These are phyloP conservation scores for Cheilosia grossa DNA, from an alignment of 2,888 invertebrate species.

Conservation along the genomic window DNA sequence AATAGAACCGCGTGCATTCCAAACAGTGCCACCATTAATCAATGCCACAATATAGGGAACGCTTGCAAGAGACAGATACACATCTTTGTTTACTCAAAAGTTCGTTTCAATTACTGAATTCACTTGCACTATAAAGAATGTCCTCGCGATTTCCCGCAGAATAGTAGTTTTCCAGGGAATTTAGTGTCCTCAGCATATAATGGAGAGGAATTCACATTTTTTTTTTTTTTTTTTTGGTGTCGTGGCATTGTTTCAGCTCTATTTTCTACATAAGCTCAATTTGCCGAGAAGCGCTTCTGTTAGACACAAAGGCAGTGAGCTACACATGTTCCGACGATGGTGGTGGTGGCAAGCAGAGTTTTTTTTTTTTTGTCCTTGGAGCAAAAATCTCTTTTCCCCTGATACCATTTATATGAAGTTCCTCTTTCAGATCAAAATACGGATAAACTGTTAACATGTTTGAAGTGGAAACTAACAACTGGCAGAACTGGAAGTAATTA, in stretches of 20 bases:
- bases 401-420: neutral
- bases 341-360: neutral
- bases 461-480: constrained; percentile 4
- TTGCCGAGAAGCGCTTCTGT: constrained; percentile 20
- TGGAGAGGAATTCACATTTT: neutral
- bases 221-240: constrained; percentile 1
- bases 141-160: constrained; percentile 42
- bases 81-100: constrained; percentile 31
- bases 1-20: neutral
- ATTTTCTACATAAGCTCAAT: constrained; percentile 18
- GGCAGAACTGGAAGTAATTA: constrained; percentile 30
- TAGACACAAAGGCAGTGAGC: neutral
- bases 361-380: neutral
- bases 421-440: constrained; percentile 3
- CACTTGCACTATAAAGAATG: neutral
- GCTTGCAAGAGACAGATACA: neutral
- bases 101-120: constrained; percentile 39
- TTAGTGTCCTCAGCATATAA: neutral
- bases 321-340: neutral
- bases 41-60: neutral
- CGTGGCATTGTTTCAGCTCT: constrained; percentile 29
- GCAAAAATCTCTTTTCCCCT: neutral
- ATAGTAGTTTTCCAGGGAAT: neutral
- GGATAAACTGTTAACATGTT: constrained; percentile 5
- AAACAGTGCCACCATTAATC: neutral